phyloP scores from a whole-genome alignment of 2,888 invertebrate genomes.

The Meganola albula region DNA sequence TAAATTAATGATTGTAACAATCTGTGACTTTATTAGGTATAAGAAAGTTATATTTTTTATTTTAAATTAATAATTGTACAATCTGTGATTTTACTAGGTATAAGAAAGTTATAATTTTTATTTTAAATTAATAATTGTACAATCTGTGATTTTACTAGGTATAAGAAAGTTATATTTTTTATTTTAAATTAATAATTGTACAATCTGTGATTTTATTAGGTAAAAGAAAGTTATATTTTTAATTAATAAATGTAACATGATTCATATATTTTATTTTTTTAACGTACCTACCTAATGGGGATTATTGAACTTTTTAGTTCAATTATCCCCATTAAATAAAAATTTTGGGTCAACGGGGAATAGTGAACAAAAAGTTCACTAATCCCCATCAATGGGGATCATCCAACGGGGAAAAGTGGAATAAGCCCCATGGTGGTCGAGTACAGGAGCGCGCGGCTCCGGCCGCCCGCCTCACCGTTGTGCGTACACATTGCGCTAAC shows the following conservation, averaged over 20 bases:
- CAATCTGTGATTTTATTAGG: background rate
- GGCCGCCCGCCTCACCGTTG: slow-evolving; percentile 52
- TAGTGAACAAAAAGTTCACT: slow-evolving; percentile 10
- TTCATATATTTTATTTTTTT: background rate
- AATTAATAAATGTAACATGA: slow-evolving; percentile 1
- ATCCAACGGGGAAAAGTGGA: slow-evolving; percentile 10
- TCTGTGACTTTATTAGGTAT: background rate
- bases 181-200: background rate
- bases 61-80: background rate
- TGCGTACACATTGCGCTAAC: slow-evolving; percentile 74
- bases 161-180: slow-evolving; percentile 1
- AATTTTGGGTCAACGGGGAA: slow-evolving; percentile 9
- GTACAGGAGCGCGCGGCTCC: slow-evolving; percentile 14
- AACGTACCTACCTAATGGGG: slow-evolving; percentile 6
- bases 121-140: background rate
- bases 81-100: background rate
- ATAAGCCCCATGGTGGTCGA: slow-evolving; percentile 4
- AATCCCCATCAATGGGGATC: slow-evolving; percentile 7
- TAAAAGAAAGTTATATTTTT: background rate
- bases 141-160: background rate
- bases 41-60: slow-evolving; percentile 1
- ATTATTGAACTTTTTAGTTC: slow-evolving; percentile 8
- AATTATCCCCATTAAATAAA: slow-evolving; percentile 8
- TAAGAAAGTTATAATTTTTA: background rate
- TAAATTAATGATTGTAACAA: slow-evolving; percentile 1